These are phyloP conservation scores for Scaptomyza cyrtandrae DNA, from an alignment of 2,888 invertebrate genomes.

Conservation along the genomic window DNA sequence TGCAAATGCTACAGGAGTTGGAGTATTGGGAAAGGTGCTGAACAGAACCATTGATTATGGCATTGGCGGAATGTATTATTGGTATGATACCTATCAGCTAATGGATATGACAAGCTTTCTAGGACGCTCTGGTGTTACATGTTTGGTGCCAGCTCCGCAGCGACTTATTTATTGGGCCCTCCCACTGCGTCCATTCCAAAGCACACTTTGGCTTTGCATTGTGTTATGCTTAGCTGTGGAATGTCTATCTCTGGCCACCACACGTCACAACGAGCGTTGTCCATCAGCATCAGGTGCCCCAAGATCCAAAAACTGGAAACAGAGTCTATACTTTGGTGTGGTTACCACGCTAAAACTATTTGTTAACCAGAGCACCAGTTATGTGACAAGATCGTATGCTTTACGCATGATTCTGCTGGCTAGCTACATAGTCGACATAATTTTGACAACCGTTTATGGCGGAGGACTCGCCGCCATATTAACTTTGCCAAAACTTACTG, in stretches of 20 bases:
- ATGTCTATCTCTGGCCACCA: conserved; percentile 81
- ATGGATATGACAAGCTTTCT: conserved; percentile 87
- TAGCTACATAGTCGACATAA: conserved; percentile 85
- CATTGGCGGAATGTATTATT: conserved; percentile 70
- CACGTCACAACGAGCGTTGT: conserved; percentile 55
- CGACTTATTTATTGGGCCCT: conserved; percentile 87
- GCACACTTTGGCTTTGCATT: conserved; percentile 87
- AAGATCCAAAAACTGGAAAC: conserved; percentile 35
- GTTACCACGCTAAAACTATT: conserved; percentile 75
- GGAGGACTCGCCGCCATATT: conserved; percentile 88
- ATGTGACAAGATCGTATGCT: conserved; percentile 65
- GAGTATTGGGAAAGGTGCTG: conserved; percentile 87
- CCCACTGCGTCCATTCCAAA: conserved; percentile 87
- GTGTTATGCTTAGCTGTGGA: conserved; percentile 85
- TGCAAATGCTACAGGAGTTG: conserved; percentile 87
- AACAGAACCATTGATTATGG: conserved; percentile 87
- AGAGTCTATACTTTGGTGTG: conserved; percentile 70
- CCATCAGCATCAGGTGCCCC: background rate
- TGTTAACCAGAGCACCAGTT: conserved; percentile 75
- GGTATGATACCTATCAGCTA: conserved; percentile 85
- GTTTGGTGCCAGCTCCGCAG: conserved; percentile 88
- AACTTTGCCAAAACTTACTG: conserved; percentile 88
- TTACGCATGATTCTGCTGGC: conserved; percentile 74
- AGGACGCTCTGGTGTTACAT: conserved; percentile 88
- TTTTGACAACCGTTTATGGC: conserved; percentile 87